Percentiles rank a stretch among this genome's conserved stretches.
These are phyloP conservation scores for Antechinus flavipes DNA, from an alignment of 2,113 vertebrate species.

Conservation along the genomic window DNA sequence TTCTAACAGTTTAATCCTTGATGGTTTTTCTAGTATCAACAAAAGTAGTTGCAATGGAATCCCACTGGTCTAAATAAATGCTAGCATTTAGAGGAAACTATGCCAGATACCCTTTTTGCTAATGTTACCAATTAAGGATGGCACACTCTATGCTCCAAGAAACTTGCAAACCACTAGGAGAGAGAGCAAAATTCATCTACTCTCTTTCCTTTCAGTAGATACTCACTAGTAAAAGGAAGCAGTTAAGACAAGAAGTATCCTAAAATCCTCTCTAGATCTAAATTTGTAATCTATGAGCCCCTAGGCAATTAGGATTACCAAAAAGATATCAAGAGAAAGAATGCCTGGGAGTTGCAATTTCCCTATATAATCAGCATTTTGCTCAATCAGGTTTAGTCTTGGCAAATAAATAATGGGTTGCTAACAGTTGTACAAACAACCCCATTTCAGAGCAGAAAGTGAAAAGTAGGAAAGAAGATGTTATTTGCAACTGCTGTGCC, in stretches of 20 bases:
- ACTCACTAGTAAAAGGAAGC: not conserved
- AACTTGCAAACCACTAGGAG: not conserved
- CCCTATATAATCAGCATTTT: not conserved
- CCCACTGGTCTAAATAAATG: not conserved
- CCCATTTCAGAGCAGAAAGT: not conserved
- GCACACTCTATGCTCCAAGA: not conserved
- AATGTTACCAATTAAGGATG: not conserved
- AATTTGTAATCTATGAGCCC: not conserved
- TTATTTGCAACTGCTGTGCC: not conserved
- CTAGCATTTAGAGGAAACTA: not conserved
- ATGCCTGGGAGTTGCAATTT: not conserved
- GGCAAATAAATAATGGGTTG: not conserved
- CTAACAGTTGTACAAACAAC: not conserved
- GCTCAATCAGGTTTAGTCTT: not conserved
- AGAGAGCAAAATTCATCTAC: not conserved
- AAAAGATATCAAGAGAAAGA: not conserved
- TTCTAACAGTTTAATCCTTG: not conserved
- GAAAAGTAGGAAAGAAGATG: not conserved
- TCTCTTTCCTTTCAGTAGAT: not conserved
- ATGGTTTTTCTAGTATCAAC: not conserved
- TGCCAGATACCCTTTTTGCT: not conserved
- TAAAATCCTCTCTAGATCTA: not conserved
- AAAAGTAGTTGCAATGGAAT: not conserved
- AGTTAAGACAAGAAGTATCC: not conserved
- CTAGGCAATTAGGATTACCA: not conserved